Conservation (phyloP, 2,888 invertebrate genomes). For the Spisula solida region DNA sequence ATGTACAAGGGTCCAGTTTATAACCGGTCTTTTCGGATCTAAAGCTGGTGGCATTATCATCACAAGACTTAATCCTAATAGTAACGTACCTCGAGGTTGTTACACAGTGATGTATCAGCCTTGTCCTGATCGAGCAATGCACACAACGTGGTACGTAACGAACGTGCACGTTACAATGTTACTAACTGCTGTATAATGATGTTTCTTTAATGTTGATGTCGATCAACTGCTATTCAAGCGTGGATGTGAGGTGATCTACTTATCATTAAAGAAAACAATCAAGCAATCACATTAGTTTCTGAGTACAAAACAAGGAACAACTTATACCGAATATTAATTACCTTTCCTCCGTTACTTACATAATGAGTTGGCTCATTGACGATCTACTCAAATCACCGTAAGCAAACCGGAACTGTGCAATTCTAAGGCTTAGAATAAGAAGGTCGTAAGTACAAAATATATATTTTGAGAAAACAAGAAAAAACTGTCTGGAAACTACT, state of each 20-base stretch:
- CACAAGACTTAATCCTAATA: too few relatives aligned
- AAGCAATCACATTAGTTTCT: neutral
- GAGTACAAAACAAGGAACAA: neutral
- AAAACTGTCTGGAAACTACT: too few relatives aligned
- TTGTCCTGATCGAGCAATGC: too few relatives aligned
- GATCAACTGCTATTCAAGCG: conserved; percentile 34
- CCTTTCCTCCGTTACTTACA: neutral
- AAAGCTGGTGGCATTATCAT: too few relatives aligned
- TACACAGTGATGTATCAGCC: too few relatives aligned
- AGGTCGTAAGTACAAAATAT: too few relatives aligned
- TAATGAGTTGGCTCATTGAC: neutral
- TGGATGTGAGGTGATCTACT: neutral
- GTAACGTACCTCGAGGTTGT: too few relatives aligned
- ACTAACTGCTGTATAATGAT: conserved; percentile 7
- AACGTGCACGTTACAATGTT: neutral
- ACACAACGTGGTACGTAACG: too few relatives aligned
- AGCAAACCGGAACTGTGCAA: neutral
- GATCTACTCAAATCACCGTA: neutral
- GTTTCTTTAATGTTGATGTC: conserved; percentile 48
- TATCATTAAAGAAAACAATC: conserved; percentile 18
- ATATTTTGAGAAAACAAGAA: too few relatives aligned
- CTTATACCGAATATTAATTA: conserved; percentile 1
- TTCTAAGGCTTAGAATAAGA: too few relatives aligned
- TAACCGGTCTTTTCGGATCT: too few relatives aligned
- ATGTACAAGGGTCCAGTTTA: too few relatives aligned